These are phyloP conservation scores for Xyrauchen texanus DNA, from an alignment of 2,113 vertebrate species.

Conservation along the genomic window DNA sequence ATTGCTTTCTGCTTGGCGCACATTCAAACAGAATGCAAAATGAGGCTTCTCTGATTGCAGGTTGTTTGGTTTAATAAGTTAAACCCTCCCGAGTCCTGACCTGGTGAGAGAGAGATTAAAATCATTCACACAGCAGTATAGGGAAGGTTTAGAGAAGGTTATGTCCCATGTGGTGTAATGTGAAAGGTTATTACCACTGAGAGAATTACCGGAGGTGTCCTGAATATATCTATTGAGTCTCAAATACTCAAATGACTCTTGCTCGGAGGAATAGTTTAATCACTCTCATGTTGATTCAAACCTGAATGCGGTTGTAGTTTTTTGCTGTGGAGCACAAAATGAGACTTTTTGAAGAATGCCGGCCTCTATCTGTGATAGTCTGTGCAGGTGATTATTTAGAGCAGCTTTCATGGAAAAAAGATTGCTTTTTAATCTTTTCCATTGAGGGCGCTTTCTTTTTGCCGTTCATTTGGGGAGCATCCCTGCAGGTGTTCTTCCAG, in stretches of 20 bases:
- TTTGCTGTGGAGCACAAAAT: too few species aligned
- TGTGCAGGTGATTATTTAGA: background rate
- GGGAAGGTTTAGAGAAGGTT: background rate
- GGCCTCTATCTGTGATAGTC: too few species aligned
- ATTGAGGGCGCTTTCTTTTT: constrained; percentile 14
- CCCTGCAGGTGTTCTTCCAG: background rate
- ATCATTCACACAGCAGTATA: constrained; percentile 6
- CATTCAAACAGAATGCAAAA: constrained; percentile 53
- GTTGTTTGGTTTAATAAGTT: constrained; percentile 52
- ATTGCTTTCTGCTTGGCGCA: constrained; percentile 49
- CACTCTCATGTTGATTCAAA: too few species aligned
- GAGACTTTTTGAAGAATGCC: too few species aligned
- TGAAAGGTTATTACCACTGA: constrained; percentile 1
- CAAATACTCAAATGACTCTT: too few species aligned
- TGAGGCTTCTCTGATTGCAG: constrained; percentile 52
- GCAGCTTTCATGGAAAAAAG: constrained; percentile 23
- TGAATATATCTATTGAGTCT: constrained; percentile 8
- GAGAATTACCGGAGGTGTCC: background rate
- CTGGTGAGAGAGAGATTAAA: constrained; percentile 42
- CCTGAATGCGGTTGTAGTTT: too few species aligned
- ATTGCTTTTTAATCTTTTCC: constrained; percentile 40
- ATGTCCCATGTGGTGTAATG: too few species aligned
- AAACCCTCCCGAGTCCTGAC: constrained; percentile 48
- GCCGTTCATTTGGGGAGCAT: constrained; percentile 11
- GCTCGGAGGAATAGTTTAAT: too few species aligned